phyloP scores from a whole-genome alignment of 37 sponge, comb jelly and placozoan genomes.

The Chondrilla cf. caribensis region DNA sequence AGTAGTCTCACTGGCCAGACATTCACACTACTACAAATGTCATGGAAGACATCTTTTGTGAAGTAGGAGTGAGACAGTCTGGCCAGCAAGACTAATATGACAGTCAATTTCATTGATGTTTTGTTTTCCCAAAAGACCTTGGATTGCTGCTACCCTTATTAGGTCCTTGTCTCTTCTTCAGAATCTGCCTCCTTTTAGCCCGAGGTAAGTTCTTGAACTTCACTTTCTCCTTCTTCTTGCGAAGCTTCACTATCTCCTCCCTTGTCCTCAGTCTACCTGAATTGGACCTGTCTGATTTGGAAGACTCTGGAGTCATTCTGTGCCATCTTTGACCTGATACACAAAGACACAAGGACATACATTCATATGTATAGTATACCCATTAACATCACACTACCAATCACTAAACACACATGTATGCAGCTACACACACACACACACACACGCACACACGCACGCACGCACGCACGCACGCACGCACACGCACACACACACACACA shows the following conservation, averaged over 20 bases:
- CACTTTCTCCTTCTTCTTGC: neutral
- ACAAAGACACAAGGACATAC: neutral
- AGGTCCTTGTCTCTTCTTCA: slow-evolving; percentile 26
- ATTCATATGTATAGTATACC: neutral
- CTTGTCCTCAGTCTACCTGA: slow-evolving; percentile 40
- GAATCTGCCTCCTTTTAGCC: slow-evolving; percentile 25
- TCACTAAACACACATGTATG: neutral
- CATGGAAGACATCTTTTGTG: no score
- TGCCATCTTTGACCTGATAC: slow-evolving; percentile 16
- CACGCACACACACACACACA: slow-evolving; percentile 18
- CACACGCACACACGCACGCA: neutral
- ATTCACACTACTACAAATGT: no score
- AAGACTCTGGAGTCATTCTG: neutral
- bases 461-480: slow-evolving; percentile 3
- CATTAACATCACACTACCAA: no score
- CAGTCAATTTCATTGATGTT: no score
- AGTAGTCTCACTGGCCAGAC: no score
- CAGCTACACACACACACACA: neutral
- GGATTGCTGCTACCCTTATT: no score
- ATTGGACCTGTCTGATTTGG: neutral
- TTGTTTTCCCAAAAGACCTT: no score
- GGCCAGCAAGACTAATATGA: no score
- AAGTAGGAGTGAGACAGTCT: no score
- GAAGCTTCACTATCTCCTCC: slow-evolving; percentile 35
- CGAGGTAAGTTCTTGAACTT: slow-evolving; percentile 27